These are phyloP conservation scores for Campopleginae sp. DNA, from an alignment of 2,888 invertebrate genomes.

Conservation along the genomic window DNA sequence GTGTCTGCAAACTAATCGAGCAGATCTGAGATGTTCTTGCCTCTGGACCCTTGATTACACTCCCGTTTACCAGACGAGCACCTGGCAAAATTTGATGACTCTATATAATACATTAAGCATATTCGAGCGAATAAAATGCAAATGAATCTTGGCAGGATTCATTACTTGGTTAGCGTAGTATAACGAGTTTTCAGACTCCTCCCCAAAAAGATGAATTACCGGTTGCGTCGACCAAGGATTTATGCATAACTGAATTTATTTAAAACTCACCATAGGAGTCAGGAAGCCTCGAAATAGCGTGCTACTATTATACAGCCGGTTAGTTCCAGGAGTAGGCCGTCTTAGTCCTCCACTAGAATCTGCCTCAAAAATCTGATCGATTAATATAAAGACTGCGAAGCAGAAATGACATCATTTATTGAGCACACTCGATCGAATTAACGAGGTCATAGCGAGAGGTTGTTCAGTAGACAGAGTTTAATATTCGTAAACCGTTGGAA, in stretches of 20 bases:
- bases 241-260: conserved; percentile 45
- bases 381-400: not conserved
- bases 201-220: conserved; percentile 50
- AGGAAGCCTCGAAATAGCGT: conserved; percentile 18
- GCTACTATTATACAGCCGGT: conserved; percentile 17
- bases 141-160: conserved; percentile 58
- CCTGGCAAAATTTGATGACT: conserved; percentile 32
- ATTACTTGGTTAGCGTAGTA: conserved; percentile 50
- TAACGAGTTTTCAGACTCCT: conserved; percentile 51
- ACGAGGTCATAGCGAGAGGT: not conserved
- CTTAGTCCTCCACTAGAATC: not conserved
- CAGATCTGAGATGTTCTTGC: conserved; percentile 12
- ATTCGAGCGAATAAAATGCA: conserved; percentile 59
- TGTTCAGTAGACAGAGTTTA: no score
- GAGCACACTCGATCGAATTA: not conserved
- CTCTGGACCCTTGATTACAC: conserved; percentile 50
- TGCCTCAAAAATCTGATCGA: not conserved
- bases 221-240: conserved; percentile 54
- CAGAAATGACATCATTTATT: not conserved
- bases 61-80: conserved; percentile 28
- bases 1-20: not conserved
- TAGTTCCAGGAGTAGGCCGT: not conserved
- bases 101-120: conserved; percentile 47
- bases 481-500: no score
- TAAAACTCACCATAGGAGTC: conserved; percentile 19